Base-by-base conservation (phyloP, 2,113 vertebrate species). In the Planiliza haematocheilus region DNA sequence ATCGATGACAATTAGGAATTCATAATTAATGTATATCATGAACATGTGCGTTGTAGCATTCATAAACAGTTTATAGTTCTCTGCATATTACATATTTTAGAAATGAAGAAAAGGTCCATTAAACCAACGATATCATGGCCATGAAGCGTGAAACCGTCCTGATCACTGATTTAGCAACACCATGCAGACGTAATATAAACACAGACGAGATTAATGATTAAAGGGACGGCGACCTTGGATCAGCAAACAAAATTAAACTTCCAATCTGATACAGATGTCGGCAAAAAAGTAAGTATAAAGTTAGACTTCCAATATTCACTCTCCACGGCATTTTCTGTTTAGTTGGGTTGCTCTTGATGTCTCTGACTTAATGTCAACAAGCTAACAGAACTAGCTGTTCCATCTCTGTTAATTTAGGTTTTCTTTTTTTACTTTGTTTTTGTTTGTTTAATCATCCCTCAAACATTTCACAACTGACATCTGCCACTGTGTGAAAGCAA, bases 1-100 rank as follows among this genome's bases (percentile, higher is more conserved):
- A 41, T 50, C 0, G 0, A 53, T 0, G 13, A 38, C 1, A 18
- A n/a, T n/a, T n/a, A n/a, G n/a, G 57, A n/a, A 53, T 36, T 7
- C 11, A n/a, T 21, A 8, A 14, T 18, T 7, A 7, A 8, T 34
- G 17, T 10, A 18, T 8, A 21, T 8, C 30, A 21, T 2, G 24
- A 10, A 41, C 1, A 42, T 10, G 10, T 30, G 24, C 24, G 5
- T 30, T 3, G 5, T 30, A 30, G 24, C 24, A 30, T 52, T 42
- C 37, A 42, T 30, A 30, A 30, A 30, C 24, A 30, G 24, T 30
- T 30, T 30, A 30, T 5, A 30, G 24, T 5, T 30, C 24, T 30
- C 24, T 3, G 2, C 24, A 30, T 30, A 30, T 30, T 30, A 3
- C 24, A 30, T 2, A 30, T 30, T 30, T 30, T 30, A 30, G 24